Evolutionary conservation across 2,888 invertebrate genomes (phyloP).

Genomic region (Tenodera sinensis): DNA sequence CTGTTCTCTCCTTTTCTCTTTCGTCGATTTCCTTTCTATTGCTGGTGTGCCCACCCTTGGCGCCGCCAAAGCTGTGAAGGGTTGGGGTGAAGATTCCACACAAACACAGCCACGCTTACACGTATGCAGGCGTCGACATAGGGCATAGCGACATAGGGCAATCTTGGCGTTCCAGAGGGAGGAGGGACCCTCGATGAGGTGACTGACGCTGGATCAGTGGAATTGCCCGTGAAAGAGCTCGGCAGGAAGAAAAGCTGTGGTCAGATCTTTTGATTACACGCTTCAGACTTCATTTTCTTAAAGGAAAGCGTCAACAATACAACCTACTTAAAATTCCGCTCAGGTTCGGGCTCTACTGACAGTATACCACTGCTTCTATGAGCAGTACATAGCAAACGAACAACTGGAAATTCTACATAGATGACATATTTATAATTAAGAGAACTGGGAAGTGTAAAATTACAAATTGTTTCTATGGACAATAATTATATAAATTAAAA

Average conservation of each 20-base stretch:
- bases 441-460: too few relatives aligned
- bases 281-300: neutral
- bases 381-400: too few relatives aligned
- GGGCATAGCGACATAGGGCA: neutral
- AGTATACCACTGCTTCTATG: too few relatives aligned
- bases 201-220: neutral
- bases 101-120: conserved; percentile 19
- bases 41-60: neutral
- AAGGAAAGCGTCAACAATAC: neutral
- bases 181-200: neutral
- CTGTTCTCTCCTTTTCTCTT: neutral
- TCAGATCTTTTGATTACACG: neutral
- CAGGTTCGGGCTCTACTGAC: too few relatives aligned
- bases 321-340: too few relatives aligned
- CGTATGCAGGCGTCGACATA: neutral
- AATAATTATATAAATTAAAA: too few relatives aligned
- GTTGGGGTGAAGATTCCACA: neutral
- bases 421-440: too few relatives aligned
- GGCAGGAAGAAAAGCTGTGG: neutral
- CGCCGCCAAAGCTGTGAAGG: conserved; percentile 6
- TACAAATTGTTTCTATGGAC: too few relatives aligned
- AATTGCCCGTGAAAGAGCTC: neutral
- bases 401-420: too few relatives aligned
- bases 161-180: conserved; percentile 13
- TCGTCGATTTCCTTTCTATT: neutral